Evolutionary conservation across 2,113 vertebrate species (phyloP).

Genomic region (Uropsilus gracilis): DNA sequence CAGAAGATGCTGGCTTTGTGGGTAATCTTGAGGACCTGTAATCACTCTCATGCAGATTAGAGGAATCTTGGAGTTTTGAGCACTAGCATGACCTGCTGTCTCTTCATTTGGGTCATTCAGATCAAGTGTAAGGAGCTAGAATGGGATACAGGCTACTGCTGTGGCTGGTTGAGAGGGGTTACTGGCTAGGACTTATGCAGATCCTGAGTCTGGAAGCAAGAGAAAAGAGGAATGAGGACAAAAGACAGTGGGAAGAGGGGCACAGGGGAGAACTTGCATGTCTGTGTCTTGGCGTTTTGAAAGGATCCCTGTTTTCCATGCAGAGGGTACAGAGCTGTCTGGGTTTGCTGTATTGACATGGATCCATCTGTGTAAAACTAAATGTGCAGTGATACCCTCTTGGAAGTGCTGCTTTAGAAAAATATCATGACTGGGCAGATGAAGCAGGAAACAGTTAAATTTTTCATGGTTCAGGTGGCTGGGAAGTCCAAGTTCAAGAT

Average conservation of each 20-base stretch:
- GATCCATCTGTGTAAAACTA: neutral
- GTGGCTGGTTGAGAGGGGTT: neutral
- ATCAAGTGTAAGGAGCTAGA: neutral
- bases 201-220: neutral
- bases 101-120: neutral
- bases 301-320: neutral
- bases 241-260: neutral
- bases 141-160: neutral
- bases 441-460: neutral
- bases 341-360: neutral
- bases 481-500: no score
- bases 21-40: neutral
- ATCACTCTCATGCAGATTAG: neutral
- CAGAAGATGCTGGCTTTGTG: neutral
- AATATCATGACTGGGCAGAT: neutral
- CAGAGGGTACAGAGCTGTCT: neutral
- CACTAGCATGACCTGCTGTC: neutral
- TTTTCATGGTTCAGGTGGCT: neutral
- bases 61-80: neutral
- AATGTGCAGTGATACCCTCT: rapidly evolving
- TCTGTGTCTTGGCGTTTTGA: neutral
- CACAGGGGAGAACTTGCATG: neutral
- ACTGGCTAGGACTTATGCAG: neutral
- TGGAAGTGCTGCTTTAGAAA: neutral
- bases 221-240: neutral